Evolutionary conservation across 2,113 vertebrate genomes (phyloP).

Genomic region (Aldabrachelys gigantea): DNA sequence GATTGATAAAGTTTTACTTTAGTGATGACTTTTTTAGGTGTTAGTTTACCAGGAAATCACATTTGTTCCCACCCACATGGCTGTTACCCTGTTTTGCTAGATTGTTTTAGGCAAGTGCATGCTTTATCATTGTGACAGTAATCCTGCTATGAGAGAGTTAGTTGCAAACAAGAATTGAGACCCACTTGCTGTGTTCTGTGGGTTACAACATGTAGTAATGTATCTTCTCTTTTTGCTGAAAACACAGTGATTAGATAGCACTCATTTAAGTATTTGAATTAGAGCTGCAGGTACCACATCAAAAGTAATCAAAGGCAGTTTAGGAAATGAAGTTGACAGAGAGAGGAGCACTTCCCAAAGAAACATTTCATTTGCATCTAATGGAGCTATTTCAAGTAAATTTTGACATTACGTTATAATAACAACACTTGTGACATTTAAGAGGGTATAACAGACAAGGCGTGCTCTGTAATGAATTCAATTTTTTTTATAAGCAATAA

Average conservation of each 20-base stretch:
- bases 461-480: neutral
- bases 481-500: neutral
- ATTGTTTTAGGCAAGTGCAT: neutral
- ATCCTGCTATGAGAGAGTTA: neutral
- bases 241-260: neutral
- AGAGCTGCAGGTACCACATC: conserved; percentile 18
- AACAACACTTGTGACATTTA: conserved; percentile 55
- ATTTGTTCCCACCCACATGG: neutral
- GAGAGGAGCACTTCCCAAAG: conserved; percentile 27
- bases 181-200: neutral
- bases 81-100: neutral
- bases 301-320: conserved; percentile 55
- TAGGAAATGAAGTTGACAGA: conserved; percentile 48
- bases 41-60: neutral
- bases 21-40: neutral
- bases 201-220: neutral
- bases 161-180: neutral
- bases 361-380: conserved; percentile 46
- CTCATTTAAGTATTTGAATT: conserved; percentile 39
- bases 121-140: neutral
- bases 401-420: conserved; percentile 40
- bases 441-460: neutral
- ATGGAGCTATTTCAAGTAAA: conserved; percentile 48
- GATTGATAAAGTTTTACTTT: neutral
- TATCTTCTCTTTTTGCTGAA: neutral